These are phyloP conservation scores for Syngnathus floridae DNA, from an alignment of 2,113 vertebrate genomes.

Conservation along the genomic window DNA sequence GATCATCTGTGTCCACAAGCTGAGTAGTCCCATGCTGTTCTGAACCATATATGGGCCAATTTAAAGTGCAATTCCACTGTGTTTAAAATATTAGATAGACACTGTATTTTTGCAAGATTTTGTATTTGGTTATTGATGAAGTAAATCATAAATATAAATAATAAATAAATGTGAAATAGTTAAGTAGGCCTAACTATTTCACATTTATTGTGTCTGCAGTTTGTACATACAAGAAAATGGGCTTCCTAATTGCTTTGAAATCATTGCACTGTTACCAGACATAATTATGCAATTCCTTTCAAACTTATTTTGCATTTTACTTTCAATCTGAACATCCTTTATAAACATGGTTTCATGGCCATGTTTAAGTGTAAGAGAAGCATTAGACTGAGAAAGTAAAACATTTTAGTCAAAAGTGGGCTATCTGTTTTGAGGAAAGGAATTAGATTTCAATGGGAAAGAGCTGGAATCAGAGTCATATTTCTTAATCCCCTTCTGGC, in stretches of 20 bases:
- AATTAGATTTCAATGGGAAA: conserved; percentile 47
- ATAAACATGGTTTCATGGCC: not conserved
- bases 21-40: not conserved
- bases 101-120: not conserved
- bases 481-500: conserved; percentile 61
- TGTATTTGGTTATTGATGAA: too few relatives aligned
- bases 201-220: too few relatives aligned
- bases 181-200: too few relatives aligned
- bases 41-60: not conserved
- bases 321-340: not conserved
- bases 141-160: too few relatives aligned
- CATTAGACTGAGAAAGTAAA: not conserved
- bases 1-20: not conserved
- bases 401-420: conserved; percentile 18
- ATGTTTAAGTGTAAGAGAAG: not conserved
- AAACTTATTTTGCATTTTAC: not conserved
- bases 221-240: too few relatives aligned
- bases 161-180: too few relatives aligned
- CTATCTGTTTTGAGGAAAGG: conserved; percentile 27
- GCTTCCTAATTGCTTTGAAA: too few relatives aligned
- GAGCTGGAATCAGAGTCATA: conserved; percentile 54
- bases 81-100: too few relatives aligned
- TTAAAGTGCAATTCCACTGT: too few relatives aligned
- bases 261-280: too few relatives aligned
- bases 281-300: too few relatives aligned